Conservation (phyloP, 2,888 invertebrate species). For the Margaritifera margaritifera region DNA sequence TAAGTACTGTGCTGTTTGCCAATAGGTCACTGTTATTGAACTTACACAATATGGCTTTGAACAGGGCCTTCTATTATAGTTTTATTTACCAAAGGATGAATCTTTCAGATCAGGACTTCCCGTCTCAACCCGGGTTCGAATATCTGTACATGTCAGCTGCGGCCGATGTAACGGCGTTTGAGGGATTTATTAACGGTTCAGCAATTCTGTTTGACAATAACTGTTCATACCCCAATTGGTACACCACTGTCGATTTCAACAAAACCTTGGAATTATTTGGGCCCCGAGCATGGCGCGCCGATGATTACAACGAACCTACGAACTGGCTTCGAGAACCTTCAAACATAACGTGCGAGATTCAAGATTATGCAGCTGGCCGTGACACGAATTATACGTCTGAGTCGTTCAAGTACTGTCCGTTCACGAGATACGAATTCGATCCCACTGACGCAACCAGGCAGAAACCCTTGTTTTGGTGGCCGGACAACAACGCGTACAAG, state of each 20-base stretch:
- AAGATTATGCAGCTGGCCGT: conserved; percentile 79
- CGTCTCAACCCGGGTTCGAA: conserved; percentile 97
- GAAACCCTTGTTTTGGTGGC: conserved; percentile 80
- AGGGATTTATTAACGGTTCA: conserved; percentile 85
- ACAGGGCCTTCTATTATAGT: conserved; percentile 87
- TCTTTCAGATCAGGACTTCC: conserved; percentile 44
- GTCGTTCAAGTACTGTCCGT: conserved; percentile 85
- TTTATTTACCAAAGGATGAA: conserved; percentile 64
- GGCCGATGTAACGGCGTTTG: conserved; percentile 94
- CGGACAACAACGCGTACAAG: conserved; percentile 90
- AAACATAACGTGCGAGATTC: conserved; percentile 85
- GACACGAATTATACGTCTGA: conserved; percentile 93
- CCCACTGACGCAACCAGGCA: conserved; percentile 24
- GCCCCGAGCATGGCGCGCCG: conserved; percentile 84
- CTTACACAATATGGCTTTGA: conserved; percentile 96
- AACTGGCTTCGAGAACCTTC: conserved; percentile 96
- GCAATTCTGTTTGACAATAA: conserved; percentile 95
- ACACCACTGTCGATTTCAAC: conserved; percentile 91
- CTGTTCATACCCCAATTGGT: conserved; percentile 90
- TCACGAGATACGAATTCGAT: conserved; percentile 33
- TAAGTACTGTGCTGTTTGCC: conserved; percentile 82
- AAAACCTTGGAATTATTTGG: conserved; percentile 95
- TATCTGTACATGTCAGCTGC: conserved; percentile 95
- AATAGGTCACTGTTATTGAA: conserved; percentile 94
- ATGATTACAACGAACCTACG: conserved; percentile 83